A percentile compares a stretch with the other conserved stretches of the same genome.
These are phyloP conservation scores for Poecilia latipinna DNA, from an alignment of 2,113 vertebrate genomes.

Conservation along the genomic window DNA sequence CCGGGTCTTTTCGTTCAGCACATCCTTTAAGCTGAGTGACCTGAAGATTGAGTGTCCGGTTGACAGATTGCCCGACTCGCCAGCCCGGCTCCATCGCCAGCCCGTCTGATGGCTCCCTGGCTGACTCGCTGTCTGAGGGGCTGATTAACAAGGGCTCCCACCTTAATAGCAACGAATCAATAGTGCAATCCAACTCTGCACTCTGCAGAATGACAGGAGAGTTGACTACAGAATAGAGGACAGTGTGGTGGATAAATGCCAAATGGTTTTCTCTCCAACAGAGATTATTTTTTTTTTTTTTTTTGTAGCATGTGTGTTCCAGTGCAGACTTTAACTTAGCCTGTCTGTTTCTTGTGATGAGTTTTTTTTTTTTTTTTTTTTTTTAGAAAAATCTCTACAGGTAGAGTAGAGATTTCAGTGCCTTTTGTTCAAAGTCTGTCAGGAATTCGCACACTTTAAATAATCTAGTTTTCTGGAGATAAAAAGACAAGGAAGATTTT, in stretches of 20 bases:
- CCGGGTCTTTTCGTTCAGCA: conserved; percentile 1
- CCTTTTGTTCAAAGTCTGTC: conserved; percentile 38
- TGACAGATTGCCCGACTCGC: conserved; percentile 25
- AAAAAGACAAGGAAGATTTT: conserved; percentile 3
- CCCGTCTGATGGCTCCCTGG: conserved; percentile 33
- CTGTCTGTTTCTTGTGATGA: neutral
- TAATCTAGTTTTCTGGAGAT: conserved; percentile 26
- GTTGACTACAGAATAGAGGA: conserved; percentile 32
- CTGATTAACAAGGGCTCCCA: conserved; percentile 61
- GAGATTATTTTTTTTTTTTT: neutral
- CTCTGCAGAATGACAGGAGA: conserved; percentile 41
- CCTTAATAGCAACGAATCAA: conserved; percentile 63
- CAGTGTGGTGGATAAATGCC: conserved; percentile 31
- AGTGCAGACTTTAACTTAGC: neutral
- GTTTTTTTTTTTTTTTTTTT: neutral
- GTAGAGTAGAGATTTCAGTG: conserved; percentile 34
- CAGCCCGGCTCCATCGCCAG: conserved; percentile 3
- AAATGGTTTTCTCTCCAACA: conserved; percentile 5
- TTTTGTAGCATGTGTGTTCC: neutral
- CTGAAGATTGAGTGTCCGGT: conserved; percentile 22
- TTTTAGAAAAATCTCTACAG: conserved; percentile 4
- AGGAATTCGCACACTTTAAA: conserved; percentile 30
- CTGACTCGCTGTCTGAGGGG: conserved; percentile 47
- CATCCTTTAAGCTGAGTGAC: conserved; percentile 26
- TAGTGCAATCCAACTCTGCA: conserved; percentile 35